A percentile compares a stretch with the other conserved stretches of the same genome.
phyloP scores from a whole-genome alignment of 2,113 vertebrate genomes.

The Dipodomys merriami region DNA sequence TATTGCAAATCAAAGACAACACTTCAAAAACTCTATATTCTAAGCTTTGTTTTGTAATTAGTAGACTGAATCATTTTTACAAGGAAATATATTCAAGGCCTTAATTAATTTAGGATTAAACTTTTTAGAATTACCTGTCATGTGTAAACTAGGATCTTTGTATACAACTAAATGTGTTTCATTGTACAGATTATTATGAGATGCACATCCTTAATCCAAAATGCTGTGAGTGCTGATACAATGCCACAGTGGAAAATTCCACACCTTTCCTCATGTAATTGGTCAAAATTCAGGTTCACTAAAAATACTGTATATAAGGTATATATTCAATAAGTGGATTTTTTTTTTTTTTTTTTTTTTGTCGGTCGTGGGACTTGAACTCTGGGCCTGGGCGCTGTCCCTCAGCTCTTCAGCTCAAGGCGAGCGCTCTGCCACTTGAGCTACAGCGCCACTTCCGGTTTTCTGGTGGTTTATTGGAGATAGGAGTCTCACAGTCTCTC shows the following conservation, averaged over 20 bases:
- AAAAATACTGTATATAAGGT: background rate
- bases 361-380: too few relatives aligned
- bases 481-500: too few relatives aligned
- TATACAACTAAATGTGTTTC: slow-evolving; percentile 50
- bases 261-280: background rate
- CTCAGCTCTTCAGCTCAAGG: too few relatives aligned
- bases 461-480: too few relatives aligned
- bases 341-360: too few relatives aligned
- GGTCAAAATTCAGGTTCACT: background rate
- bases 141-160: slow-evolving; percentile 36
- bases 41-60: too few relatives aligned
- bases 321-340: background rate
- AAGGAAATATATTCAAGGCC: slow-evolving; percentile 4
- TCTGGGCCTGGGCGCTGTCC: too few relatives aligned
- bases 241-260: slow-evolving; percentile 3
- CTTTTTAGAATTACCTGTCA: slow-evolving; percentile 41
- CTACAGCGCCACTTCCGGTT: too few relatives aligned
- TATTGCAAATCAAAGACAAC: background rate
- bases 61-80: slow-evolving; percentile 37
- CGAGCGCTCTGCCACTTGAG: too few relatives aligned
- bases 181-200: slow-evolving; percentile 26
- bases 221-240: background rate
- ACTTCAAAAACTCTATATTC: background rate
- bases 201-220: background rate
- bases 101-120: slow-evolving; percentile 51